These are phyloP conservation scores for Coecobrya sp. DNA, from an alignment of 2,888 invertebrate genomes.

Conservation along the genomic window DNA sequence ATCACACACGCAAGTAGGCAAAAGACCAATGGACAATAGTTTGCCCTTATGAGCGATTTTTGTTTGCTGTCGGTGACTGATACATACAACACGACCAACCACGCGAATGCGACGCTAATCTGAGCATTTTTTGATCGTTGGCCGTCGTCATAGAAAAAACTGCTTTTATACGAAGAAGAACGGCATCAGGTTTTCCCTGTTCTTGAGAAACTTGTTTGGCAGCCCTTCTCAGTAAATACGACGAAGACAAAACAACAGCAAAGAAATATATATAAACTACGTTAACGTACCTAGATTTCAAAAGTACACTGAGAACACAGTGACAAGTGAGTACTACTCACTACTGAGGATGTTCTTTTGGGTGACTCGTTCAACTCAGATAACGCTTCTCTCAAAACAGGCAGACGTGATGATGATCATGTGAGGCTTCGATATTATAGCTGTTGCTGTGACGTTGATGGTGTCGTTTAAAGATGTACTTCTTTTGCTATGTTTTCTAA, in stretches of 20 bases:
- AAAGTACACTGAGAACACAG: not conserved
- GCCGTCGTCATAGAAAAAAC: slow-evolving; percentile 23
- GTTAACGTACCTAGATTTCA: not conserved
- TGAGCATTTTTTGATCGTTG: not conserved
- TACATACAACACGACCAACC: not conserved
- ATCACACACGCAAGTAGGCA: not conserved
- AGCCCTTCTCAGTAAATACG: slow-evolving; percentile 72
- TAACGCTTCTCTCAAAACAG: not conserved
- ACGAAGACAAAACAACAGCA: slow-evolving; percentile 18
- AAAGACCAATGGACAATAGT: slow-evolving; percentile 46
- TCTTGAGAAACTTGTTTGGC: slow-evolving; percentile 83
- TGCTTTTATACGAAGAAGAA: slow-evolving; percentile 10
- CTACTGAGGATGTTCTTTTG: not conserved
- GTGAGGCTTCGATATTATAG: not conserved
- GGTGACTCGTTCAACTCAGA: not conserved
- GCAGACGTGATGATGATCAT: slow-evolving; percentile 34
- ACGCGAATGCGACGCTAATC: not conserved
- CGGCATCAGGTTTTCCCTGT: slow-evolving; percentile 81
- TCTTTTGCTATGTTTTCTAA: not conserved
- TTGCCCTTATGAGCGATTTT: slow-evolving; percentile 57
- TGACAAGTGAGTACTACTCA: slow-evolving; percentile 1
- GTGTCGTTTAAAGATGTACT: slow-evolving; percentile 4
- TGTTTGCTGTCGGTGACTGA: not conserved
- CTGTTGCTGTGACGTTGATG: not conserved
- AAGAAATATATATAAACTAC: no score